Percentiles rank a stretch among this genome's conserved stretches.
Evolutionary conservation across 2,888 invertebrate genomes (phyloP).

Genomic region (Aphodius sticticus): DNA sequence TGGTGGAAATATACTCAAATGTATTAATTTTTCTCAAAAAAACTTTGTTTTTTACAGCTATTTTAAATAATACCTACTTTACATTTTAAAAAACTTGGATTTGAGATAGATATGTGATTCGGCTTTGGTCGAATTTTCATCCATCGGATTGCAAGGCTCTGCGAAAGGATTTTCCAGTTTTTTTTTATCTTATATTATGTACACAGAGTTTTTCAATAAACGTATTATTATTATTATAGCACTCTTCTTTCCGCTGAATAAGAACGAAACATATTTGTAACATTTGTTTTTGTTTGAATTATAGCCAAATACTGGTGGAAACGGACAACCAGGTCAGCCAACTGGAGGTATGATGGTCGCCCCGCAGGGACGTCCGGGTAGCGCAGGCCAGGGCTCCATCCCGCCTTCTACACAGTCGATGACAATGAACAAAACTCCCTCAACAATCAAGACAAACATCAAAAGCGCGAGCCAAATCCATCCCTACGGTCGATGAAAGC

Average conservation of each 20-base stretch:
- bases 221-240: too few species aligned
- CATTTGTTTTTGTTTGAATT: constrained; percentile 14
- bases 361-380: constrained; percentile 63
- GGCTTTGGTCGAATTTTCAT: too few species aligned
- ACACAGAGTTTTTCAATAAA: too few species aligned
- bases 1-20: too few species aligned
- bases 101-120: too few species aligned
- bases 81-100: neutral
- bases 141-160: too few species aligned
- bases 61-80: neutral
- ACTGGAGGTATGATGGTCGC: constrained; percentile 63
- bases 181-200: too few species aligned
- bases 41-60: too few species aligned
- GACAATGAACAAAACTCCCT: constrained; percentile 83
- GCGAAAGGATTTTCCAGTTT: too few species aligned
- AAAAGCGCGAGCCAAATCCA: constrained; percentile 90
- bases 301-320: constrained; percentile 55
- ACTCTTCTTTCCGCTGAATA: neutral
- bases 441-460: constrained; percentile 91
- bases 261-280: neutral
- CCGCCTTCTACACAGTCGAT: constrained; percentile 69
- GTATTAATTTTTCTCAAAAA: too few species aligned
- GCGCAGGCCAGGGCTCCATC: constrained; percentile 68
- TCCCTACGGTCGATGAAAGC: constrained; percentile 75
- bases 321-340: constrained; percentile 56